Evolutionary conservation across 1,140 invertebrate genomes (phyloP), one percentile per base, ranked within the genome.

Genomic region (Harlomillsia oculata): DNA sequence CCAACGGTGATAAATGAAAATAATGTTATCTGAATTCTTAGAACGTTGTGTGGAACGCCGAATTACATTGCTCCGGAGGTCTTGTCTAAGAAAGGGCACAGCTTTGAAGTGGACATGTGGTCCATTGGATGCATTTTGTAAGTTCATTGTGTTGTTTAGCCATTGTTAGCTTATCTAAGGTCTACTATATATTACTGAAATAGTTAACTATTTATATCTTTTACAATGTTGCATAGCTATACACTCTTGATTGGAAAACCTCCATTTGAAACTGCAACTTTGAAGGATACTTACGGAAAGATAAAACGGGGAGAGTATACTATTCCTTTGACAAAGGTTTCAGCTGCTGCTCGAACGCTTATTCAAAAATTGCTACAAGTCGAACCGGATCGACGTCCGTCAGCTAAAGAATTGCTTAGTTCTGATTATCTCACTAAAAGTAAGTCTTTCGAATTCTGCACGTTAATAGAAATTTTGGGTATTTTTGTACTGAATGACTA

Each of bases 51-150:
- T 70, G 80, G 81, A 9, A 82, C 81, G 8, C 81, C 81, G 2
- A 82, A 82, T 67, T 82, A 82, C 65, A 82, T 83, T 65, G 81
- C 81, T 21, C 81, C 81, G 2, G 81, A 82, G 64, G 77, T 82
- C 23, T 66, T 82, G 14, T 69, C 69, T 25, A 83, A 83, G 68
- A 76, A 76, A 63, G 81, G 80, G 3, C 81, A 82, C 67, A 80
- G 78, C 59, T 82, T 72, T 71, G 79, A 82, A 72, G 81, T 81
- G 16, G 79, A 81, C 68, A 70, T 78, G 21, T 81, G 79, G 80
- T 79, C 78, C 9, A 63, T 80, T 43, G 80, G 79, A n/a, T 80
- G 78, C 63, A 80, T 79, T 63, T 53, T 80, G 75, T 77, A 21
- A 48, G 45, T 46, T 5, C 8, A 11, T 51, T n/a, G n/a, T n/a